phyloP scores from a whole-genome alignment of 2,888 invertebrate genomes.

The Eremobia ochroleuca region DNA sequence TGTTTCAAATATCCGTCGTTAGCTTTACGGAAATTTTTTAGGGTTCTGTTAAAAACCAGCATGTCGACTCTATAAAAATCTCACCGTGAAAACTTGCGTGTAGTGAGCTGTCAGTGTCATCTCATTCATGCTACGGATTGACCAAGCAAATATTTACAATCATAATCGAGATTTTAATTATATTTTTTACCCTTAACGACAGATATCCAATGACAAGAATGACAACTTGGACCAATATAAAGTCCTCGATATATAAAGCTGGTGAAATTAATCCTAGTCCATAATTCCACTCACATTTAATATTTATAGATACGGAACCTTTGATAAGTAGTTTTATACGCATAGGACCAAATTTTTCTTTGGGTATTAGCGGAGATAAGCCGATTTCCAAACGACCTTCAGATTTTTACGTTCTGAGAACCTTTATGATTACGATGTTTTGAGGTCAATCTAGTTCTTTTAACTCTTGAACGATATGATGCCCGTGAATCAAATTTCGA shows the following conservation, averaged over 20 bases:
- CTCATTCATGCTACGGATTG: no score
- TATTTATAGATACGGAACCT: slow-evolving; percentile 17
- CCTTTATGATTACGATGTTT: slow-evolving; percentile 5
- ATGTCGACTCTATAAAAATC: no score
- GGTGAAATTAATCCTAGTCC: not conserved
- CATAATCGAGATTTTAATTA: no score
- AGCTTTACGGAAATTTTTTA: slow-evolving; percentile 23
- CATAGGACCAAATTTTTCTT: slow-evolving; percentile 4
- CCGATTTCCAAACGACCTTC: slow-evolving; percentile 40
- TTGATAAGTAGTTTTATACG: not conserved
- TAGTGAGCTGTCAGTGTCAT: no score
- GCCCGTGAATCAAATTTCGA: not conserved
- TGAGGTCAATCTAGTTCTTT: not conserved
- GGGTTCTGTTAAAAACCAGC: slow-evolving; percentile 22
- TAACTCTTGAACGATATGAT: not conserved
- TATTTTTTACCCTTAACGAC: not conserved
- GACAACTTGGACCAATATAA: not conserved
- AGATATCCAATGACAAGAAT: not conserved
- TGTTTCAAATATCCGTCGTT: slow-evolving; percentile 29
- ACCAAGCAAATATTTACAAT: no score
- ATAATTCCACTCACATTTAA: not conserved
- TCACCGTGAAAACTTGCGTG: no score
- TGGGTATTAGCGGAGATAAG: slow-evolving; percentile 29
- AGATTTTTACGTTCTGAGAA: slow-evolving; percentile 1
- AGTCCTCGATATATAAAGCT: not conserved